A percentile compares a stretch with the other conserved stretches of the same genome.
Conservation (phyloP, 2,113 vertebrate species). For the Coturnix japonica region DNA sequence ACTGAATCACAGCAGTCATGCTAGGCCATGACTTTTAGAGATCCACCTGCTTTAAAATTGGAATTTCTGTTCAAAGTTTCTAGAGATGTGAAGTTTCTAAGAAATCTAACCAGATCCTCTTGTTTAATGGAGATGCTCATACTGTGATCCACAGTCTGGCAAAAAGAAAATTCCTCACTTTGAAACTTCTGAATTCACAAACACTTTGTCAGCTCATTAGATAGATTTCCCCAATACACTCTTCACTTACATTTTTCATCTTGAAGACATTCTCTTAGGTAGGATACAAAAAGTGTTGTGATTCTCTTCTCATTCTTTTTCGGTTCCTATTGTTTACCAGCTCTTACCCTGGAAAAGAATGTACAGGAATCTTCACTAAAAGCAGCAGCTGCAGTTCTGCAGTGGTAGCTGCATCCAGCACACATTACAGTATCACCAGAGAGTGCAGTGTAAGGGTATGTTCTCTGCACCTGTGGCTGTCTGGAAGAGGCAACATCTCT, state of each 20-base stretch:
- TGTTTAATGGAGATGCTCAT: background rate
- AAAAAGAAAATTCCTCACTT: background rate
- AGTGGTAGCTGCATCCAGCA: accelerated
- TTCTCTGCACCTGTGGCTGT: background rate
- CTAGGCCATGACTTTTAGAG: background rate
- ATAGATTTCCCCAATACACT: background rate
- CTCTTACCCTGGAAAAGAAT: background rate
- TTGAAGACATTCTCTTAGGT: background rate
- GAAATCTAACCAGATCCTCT: background rate
- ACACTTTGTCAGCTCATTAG: background rate
- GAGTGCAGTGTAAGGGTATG: background rate
- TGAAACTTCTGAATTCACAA: background rate
- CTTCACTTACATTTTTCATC: background rate
- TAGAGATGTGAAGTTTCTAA: background rate
- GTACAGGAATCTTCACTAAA: background rate
- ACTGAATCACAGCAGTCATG: background rate
- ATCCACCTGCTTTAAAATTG: background rate
- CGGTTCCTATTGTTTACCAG: background rate
- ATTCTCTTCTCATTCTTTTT: background rate
- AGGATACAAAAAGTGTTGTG: background rate
- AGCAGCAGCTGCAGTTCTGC: background rate
- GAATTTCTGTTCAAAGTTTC: background rate
- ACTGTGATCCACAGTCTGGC: background rate
- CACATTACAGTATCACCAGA: background rate
- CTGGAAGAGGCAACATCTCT: background rate